phyloP scores from a whole-genome alignment of 2,888 invertebrate genomes.

The Spilarctia lutea region DNA sequence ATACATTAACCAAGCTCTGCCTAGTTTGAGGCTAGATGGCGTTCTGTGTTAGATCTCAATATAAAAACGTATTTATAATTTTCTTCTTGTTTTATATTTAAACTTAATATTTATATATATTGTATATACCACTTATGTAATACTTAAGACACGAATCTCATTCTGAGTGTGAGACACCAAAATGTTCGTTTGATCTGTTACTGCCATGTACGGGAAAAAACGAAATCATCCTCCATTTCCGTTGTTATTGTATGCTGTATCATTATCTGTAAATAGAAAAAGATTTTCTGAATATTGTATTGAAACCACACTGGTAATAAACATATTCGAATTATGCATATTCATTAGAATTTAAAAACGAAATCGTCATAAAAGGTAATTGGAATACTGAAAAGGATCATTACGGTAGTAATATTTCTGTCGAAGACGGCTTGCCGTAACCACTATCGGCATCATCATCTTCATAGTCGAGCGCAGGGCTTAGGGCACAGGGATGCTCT shows the following conservation, averaged over 20 bases:
- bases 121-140: too few species aligned
- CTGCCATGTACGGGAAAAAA: background rate
- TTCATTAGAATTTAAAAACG: background rate
- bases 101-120: too few species aligned
- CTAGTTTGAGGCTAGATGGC: too few species aligned
- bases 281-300: background rate
- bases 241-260: background rate
- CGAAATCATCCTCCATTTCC: background rate
- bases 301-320: background rate
- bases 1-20: too few species aligned
- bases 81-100: too few species aligned
- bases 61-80: too few species aligned
- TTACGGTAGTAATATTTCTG: constrained; percentile 30
- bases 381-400: background rate
- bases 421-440: constrained; percentile 48
- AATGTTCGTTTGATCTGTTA: background rate
- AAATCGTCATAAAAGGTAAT: background rate
- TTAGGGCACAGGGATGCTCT: constrained; percentile 87
- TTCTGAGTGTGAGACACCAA: too few species aligned
- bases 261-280: background rate
- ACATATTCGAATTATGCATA: too few species aligned
- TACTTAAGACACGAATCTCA: too few species aligned
- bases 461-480: constrained; percentile 50
- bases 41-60: too few species aligned
- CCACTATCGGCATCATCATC: constrained; percentile 52